Conservation (phyloP, 92 coral and sea anemone genomes). For the Isaurus tuberculatus region DNA sequence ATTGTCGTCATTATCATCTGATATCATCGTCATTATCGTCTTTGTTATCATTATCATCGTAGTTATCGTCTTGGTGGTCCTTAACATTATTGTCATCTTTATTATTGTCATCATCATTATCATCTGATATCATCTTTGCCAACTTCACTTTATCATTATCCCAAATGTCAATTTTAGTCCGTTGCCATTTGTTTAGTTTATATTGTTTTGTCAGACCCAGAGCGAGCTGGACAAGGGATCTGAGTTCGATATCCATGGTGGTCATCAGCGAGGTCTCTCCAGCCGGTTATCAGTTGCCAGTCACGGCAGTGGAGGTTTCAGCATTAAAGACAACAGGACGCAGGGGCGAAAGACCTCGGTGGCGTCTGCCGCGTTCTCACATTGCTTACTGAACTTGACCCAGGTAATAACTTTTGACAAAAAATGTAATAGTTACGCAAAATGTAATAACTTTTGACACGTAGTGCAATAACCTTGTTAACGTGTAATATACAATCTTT, state of each 20-base stretch:
- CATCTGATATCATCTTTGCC: not conserved
- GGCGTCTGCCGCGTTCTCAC: slow-evolving; percentile 94
- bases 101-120: too few relatives aligned
- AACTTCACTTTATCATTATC: too few relatives aligned
- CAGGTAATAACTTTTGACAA: too few relatives aligned
- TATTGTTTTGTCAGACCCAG: slow-evolving; percentile 67
- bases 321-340: slow-evolving; percentile 85
- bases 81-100: not conserved
- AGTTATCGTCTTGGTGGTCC: not conserved
- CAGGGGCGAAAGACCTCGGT: slow-evolving; percentile 72
- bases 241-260: slow-evolving; percentile 81
- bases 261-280: slow-evolving; percentile 80
- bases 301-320: slow-evolving; percentile 99
- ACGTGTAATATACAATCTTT: too few relatives aligned
- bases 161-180: too few relatives aligned
- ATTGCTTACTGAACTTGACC: slow-evolving; percentile 83
- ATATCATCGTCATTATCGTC: too few relatives aligned
- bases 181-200: not conserved
- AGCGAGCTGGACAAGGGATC: slow-evolving; percentile 97
- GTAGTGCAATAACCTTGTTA: too few relatives aligned
- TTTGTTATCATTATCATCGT: too few relatives aligned
- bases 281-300: slow-evolving; percentile 93
- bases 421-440: too few relatives aligned
- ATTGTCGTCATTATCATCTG: too few relatives aligned
- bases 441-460: too few relatives aligned